Evolutionary conservation across 2,888 invertebrate species (phyloP).

Genomic region (Danaus chrysippus): DNA sequence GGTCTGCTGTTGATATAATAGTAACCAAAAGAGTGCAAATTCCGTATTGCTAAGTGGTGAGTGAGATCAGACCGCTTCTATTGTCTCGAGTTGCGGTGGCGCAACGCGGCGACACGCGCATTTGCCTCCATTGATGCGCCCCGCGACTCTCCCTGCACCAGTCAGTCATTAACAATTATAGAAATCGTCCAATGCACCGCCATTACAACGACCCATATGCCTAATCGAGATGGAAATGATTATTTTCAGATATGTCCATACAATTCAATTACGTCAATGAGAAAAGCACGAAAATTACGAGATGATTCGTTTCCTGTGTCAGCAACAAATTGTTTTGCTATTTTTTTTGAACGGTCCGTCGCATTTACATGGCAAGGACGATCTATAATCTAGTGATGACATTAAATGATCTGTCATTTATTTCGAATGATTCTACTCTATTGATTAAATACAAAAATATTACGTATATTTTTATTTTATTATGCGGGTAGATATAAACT

Average conservation of each 20-base stretch:
- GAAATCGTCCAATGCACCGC: conserved; percentile 56
- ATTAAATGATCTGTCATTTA: conserved; percentile 11
- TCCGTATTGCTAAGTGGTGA: conserved; percentile 53
- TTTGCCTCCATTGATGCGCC: conserved; percentile 70
- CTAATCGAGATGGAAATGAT: conserved; percentile 70
- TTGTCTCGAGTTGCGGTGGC: conserved; percentile 57
- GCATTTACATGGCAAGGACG: conserved; percentile 56
- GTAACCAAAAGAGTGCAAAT: conserved; percentile 57
- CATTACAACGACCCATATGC: conserved; percentile 64
- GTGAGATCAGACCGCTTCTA: conserved; percentile 44
- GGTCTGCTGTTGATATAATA: conserved; percentile 54
- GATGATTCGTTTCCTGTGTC: conserved; percentile 70
- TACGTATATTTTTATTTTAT: too few relatives aligned
- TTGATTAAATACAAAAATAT: conserved; percentile 1
- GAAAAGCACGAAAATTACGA: conserved; percentile 57
- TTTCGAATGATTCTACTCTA: conserved; percentile 11
- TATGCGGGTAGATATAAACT: too few relatives aligned
- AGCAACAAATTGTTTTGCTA: conserved; percentile 42
- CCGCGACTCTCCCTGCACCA: conserved; percentile 36
- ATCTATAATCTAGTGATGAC: conserved; percentile 24
- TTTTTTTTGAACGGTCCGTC: conserved; percentile 45
- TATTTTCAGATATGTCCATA: conserved; percentile 54
- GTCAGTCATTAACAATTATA: conserved; percentile 47
- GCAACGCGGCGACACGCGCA: conserved; percentile 73
- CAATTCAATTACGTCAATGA: conserved; percentile 67